Conservation (phyloP, 2,113 vertebrate species). For the Ginglymostoma cirratum region DNA sequence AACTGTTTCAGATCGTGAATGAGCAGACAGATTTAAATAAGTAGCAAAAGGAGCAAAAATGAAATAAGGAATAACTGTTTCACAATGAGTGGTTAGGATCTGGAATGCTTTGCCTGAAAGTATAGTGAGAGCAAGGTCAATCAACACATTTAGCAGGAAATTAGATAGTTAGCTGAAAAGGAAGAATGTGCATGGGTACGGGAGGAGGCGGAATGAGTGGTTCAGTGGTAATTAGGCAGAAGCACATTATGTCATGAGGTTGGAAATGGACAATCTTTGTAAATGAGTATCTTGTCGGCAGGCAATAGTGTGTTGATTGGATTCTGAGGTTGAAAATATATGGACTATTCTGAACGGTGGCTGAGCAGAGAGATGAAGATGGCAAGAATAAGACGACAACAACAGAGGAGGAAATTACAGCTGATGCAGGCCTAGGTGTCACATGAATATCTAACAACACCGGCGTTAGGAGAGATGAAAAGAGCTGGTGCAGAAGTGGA, state of each 20-base stretch:
- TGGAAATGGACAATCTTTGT: background rate
- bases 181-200: no score
- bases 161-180: no score
- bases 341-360: background rate
- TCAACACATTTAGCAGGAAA: no score
- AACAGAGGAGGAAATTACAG: background rate
- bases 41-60: no score
- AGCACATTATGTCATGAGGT: no score
- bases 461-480: background rate
- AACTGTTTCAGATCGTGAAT: no score
- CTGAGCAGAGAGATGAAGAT: background rate
- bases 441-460: background rate
- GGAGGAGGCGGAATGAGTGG: background rate
- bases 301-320: background rate
- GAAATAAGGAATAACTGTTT: no score
- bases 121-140: no score
- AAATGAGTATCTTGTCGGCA: background rate
- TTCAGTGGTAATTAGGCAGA: background rate
- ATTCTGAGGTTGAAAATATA: background rate
- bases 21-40: no score
- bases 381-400: background rate
- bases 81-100: no score
- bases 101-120: no score
- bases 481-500: background rate
- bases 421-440: no score